Evolutionary conservation across 2,113 vertebrate species (phyloP), one percentile per base, ranked within the genome.

Genomic region (Apistogramma diplotaenia): DNA sequence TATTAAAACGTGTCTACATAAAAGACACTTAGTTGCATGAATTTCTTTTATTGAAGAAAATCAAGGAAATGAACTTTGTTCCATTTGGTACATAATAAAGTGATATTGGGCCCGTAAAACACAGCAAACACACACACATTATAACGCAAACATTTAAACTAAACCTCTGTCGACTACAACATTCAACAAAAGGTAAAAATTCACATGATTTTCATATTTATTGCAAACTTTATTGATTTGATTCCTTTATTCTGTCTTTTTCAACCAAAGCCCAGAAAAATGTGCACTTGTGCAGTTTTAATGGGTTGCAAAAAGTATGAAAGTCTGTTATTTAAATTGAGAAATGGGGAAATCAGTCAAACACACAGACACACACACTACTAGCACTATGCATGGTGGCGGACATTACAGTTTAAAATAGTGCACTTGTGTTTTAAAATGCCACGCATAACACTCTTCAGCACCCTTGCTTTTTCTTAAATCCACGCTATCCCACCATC

Each of bases 91-190:
- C 35, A 70, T 21, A 61, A 31, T 79, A 43, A 89, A 82, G 56
- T 86, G 43, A 71, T 76, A 57, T 90, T 93, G 91, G 91, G 93
- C 91, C 93, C 88, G 78, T 85, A 72, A 85, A 83, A 90, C 90
- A 91, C 86, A 76, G 88, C 84, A 89, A 81, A 83, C 49, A 35
- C 35, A 60, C n/a, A 89, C 80, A 92, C 79, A 78, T 58, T 58
- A 78, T 56, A 85, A 85, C 55, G 43, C 18, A 19, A 51, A 40
- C 25, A 25, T 75, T 31, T 35, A 35, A 7, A 35, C 33, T 35
- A 8, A 35, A 35, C 9, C 8, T 40, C 7, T 27, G 23, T 62
- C 5, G 16, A 70, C 73, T 21, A 10, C 81, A 40, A 70, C 19
- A 77, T 79, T 85, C 29, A 74, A 29, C 19, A 73, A 37, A 53